phyloP scores from a whole-genome alignment of 2,888 invertebrate genomes.

The Baccha elongata region DNA sequence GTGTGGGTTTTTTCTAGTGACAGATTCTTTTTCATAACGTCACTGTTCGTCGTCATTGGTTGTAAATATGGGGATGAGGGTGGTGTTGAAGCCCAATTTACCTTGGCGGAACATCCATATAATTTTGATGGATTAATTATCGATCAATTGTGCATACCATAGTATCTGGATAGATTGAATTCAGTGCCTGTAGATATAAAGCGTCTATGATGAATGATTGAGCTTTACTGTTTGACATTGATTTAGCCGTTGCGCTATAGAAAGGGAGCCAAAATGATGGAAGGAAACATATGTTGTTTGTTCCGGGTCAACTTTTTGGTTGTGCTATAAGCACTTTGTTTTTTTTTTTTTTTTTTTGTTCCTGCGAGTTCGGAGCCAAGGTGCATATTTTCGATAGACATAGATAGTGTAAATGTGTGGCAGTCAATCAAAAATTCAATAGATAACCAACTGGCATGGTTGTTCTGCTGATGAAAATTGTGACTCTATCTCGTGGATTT shows the following conservation, averaged over 20 bases:
- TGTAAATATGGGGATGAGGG: not conserved
- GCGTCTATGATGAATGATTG: constrained; percentile 72
- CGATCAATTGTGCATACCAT: constrained; percentile 67
- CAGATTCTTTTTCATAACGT: constrained; percentile 19
- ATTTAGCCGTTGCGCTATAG: constrained; percentile 28
- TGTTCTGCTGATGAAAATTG: constrained; percentile 51
- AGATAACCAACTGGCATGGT: constrained; percentile 36
- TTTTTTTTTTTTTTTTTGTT: not conserved
- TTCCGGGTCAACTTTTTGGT: constrained; percentile 48
- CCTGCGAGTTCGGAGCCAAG: constrained; percentile 1
- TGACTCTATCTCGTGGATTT: constrained; percentile 32
- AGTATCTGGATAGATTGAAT: constrained; percentile 44
- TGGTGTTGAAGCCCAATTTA: constrained; percentile 23
- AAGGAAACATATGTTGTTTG: constrained; percentile 50
- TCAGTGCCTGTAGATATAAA: constrained; percentile 28
- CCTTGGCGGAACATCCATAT: constrained; percentile 40
- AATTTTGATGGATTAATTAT: constrained; percentile 73
- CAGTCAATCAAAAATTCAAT: constrained; percentile 71
- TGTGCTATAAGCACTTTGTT: too few species aligned
- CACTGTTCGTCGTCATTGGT: not conserved
- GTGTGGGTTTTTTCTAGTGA: constrained; percentile 36
- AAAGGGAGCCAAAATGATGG: not conserved
- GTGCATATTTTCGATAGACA: constrained; percentile 22
- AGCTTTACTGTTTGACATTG: constrained; percentile 54
- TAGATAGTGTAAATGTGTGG: constrained; percentile 67